Base-by-base conservation (phyloP, 2,888 invertebrate genomes). In the Physocephala rufipes region DNA sequence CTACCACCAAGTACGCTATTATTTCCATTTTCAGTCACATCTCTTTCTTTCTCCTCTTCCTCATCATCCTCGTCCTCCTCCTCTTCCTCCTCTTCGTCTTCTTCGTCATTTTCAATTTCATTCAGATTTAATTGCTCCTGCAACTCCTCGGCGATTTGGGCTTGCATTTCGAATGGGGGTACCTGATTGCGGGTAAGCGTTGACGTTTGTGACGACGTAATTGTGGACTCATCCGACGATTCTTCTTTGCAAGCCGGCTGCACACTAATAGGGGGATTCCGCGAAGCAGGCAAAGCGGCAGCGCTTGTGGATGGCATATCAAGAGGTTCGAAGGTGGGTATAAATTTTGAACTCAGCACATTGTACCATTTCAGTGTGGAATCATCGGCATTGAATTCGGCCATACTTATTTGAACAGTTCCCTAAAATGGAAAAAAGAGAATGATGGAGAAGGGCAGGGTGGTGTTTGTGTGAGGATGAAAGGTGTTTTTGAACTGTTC, bases 201-300 rank as follows among this genome's bases (percentile, higher is more conserved):
- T 1, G 97, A 97, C 0, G 97, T 96, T 86, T 97, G 97, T 15
- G 97, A 97, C 2, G 97, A 95, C 78, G 97, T 97, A 76, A 97
- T 95, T 0, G 97, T 97, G 24, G 96, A 96, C 84, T 98, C 97
- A 84, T 98, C 97, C 28, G 96, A 96, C 78, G 96, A 97, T 85
- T 97, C 97, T 82, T 97, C 97, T 83, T 92, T 87, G 63, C 80
- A 81, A 15, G 70, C 73, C 24, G 74, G 70, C 21, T 58, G 43
- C 9, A 71, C 26, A 15, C 72, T 53, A 63, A 30, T 77, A 74
- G 45, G 76, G 24, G 71, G 73, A 5, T 77, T 75, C 58, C 71
- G 64, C 21, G 79, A 80, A 5, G 80, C 78, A 15, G 80, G 80
- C 3, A 82, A 79, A 12, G 83, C 84, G 2, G 84, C 82, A n/a